These are phyloP conservation scores for Nesoenas mayeri DNA, from an alignment of 2,113 vertebrate species.

Conservation along the genomic window DNA sequence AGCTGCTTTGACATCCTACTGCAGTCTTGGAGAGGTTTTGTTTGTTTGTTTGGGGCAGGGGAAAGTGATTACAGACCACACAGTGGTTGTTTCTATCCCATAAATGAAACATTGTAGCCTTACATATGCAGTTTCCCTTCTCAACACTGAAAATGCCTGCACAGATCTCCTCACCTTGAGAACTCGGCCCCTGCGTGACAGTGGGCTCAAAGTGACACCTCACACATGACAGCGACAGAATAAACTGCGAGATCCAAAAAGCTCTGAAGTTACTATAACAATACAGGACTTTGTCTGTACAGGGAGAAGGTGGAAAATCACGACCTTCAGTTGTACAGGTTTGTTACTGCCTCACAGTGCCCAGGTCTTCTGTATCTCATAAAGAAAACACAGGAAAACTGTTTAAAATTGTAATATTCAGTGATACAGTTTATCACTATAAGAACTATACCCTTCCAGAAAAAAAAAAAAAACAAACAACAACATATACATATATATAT, in stretches of 20 bases:
- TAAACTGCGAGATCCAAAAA: not conserved
- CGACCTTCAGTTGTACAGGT: not conserved
- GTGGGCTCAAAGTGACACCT: not conserved
- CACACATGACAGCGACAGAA: fast-evolving
- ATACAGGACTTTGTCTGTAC: not conserved
- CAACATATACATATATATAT: no score
- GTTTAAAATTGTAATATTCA: not conserved
- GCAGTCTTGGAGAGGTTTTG: not conserved
- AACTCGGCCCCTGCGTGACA: not conserved
- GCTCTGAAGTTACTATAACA: not conserved
- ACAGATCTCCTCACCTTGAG: not conserved
- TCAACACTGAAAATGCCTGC: not conserved
- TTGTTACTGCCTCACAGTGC: not conserved
- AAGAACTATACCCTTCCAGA: not conserved
- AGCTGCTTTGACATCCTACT: fast-evolving
- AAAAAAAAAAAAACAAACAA: not conserved
- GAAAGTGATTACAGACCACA: not conserved
- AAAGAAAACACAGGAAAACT: not conserved
- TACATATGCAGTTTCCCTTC: not conserved
- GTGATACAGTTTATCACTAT: not conserved
- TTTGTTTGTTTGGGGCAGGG: no score
- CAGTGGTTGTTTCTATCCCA: not conserved
- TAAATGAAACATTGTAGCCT: not conserved
- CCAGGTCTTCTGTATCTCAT: not conserved
- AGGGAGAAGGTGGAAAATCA: not conserved